A percentile compares a stretch with the other conserved stretches of the same genome.
phyloP scores from a whole-genome alignment of 1,140 invertebrate species.

The Nixonia krombeini region DNA sequence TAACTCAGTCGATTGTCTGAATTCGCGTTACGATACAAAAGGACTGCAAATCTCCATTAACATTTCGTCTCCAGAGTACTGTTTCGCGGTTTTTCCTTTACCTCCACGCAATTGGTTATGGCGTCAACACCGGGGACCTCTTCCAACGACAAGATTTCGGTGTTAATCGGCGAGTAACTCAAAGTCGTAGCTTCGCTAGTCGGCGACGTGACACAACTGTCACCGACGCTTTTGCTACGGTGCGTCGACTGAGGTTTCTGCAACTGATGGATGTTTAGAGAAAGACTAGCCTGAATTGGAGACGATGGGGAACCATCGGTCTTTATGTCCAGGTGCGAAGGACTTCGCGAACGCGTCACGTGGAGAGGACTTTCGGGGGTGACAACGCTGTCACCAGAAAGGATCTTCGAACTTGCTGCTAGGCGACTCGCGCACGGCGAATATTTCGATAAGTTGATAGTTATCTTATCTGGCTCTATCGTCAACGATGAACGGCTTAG shows the following conservation, averaged over 20 bases:
- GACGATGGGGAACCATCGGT: constrained; percentile 1
- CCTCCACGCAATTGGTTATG: constrained; percentile 33
- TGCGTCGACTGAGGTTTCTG: constrained; percentile 46
- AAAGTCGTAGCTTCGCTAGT: constrained; percentile 62
- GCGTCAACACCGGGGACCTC: constrained; percentile 45
- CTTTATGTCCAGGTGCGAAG: constrained; percentile 36
- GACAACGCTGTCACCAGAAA: constrained; percentile 54
- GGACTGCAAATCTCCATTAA: constrained; percentile 44
- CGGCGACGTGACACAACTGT: constrained; percentile 63
- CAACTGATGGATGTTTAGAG: constrained; percentile 55
- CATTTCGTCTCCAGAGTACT: constrained; percentile 61
- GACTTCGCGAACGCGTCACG: constrained; percentile 56
- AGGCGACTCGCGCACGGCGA: constrained; percentile 68
- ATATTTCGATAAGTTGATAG: constrained; percentile 66
- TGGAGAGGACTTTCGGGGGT: constrained; percentile 63
- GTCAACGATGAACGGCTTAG: constrained; percentile 62
- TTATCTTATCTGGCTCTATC: constrained; percentile 59
- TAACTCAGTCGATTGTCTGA: constrained; percentile 55
- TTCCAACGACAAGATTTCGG: constrained; percentile 57
- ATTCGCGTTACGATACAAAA: constrained; percentile 54
- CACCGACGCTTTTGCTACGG: constrained; percentile 57
- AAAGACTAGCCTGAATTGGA: constrained; percentile 53
- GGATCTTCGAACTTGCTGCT: constrained; percentile 66
- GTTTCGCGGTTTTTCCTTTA: constrained; percentile 43
- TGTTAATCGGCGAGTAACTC: constrained; percentile 61